Conservation (phyloP, 2,113 vertebrate species). For the Machaerirhynchus nigripectus region DNA sequence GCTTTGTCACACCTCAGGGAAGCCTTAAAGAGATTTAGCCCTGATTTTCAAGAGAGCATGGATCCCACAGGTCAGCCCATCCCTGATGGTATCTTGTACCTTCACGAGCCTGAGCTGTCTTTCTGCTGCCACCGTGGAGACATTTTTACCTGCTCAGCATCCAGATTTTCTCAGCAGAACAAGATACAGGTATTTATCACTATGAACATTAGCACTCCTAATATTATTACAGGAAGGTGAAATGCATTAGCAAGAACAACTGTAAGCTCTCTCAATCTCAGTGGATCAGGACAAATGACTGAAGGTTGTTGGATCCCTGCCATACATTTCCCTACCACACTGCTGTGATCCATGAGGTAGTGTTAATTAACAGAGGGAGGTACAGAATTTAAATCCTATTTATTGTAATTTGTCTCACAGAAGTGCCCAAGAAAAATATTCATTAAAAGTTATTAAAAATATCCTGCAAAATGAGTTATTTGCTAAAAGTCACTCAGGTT, state of each 20-base stretch:
- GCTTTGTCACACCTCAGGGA: neutral
- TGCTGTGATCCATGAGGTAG: neutral
- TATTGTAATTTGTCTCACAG: neutral
- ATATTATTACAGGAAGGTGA: neutral
- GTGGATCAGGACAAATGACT: neutral
- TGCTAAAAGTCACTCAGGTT: neutral
- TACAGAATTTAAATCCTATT: neutral
- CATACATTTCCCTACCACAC: neutral
- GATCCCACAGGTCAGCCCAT: neutral
- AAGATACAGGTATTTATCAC: neutral
- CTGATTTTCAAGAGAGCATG: neutral
- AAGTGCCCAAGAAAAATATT: neutral
- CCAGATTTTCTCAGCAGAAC: neutral
- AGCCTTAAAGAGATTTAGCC: neutral
- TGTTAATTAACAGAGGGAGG: neutral
- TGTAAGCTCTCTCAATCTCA: neutral
- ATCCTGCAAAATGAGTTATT: neutral
- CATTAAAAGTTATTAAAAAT: neutral
- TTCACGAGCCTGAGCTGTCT: neutral
- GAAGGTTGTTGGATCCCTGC: neutral
- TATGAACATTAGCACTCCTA: neutral
- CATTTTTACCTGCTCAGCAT: neutral
- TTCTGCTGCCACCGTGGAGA: neutral
- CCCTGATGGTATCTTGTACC: neutral
- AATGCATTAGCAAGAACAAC: neutral